These are phyloP conservation scores for Silurus aristotelis DNA, from an alignment of 2,797 vertebrate species.

Conservation along the genomic window DNA sequence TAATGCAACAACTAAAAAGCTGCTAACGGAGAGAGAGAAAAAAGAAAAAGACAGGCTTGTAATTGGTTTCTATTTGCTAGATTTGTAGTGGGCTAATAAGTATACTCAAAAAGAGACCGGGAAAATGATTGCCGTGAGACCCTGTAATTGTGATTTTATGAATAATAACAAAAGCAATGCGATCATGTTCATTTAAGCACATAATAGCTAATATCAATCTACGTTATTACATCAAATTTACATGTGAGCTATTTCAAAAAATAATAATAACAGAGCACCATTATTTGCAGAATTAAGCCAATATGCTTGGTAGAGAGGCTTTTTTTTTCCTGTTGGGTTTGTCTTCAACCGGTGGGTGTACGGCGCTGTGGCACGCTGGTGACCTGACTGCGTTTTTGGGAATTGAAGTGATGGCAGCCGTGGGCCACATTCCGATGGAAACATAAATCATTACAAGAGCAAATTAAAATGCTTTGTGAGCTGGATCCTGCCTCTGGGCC, in stretches of 20 bases:
- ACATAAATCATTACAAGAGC: slow-evolving; percentile 42
- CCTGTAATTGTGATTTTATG: slow-evolving; percentile 28
- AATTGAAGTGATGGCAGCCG: slow-evolving; percentile 26
- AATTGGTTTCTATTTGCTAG: slow-evolving; percentile 43
- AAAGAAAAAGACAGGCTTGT: not conserved
- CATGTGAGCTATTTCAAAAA: not conserved
- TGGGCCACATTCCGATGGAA: slow-evolving; percentile 32
- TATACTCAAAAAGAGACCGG: slow-evolving; percentile 1
- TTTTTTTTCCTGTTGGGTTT: not conserved
- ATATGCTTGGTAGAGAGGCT: not conserved
- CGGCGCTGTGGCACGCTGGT: not conserved
- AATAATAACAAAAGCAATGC: slow-evolving; percentile 23
- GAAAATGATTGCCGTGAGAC: slow-evolving; percentile 23
- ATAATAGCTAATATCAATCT: slow-evolving; percentile 23
- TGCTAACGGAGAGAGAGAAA: slow-evolving; percentile 20
- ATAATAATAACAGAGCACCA: not conserved
- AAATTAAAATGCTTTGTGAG: slow-evolving; percentile 42
- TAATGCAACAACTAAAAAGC: slow-evolving; percentile 27
- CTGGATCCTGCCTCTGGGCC: slow-evolving; percentile 35
- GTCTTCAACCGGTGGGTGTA: slow-evolving; percentile 28
- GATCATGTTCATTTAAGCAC: slow-evolving; percentile 17
- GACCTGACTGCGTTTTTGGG: slow-evolving; percentile 37
- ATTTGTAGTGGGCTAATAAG: slow-evolving; percentile 22
- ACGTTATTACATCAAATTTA: slow-evolving; percentile 31
- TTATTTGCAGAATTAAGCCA: not conserved